Base-by-base conservation (phyloP, 30 jellyfish, hydroid and myxozoan genomes). In the Cassiopea andromeda region DNA sequence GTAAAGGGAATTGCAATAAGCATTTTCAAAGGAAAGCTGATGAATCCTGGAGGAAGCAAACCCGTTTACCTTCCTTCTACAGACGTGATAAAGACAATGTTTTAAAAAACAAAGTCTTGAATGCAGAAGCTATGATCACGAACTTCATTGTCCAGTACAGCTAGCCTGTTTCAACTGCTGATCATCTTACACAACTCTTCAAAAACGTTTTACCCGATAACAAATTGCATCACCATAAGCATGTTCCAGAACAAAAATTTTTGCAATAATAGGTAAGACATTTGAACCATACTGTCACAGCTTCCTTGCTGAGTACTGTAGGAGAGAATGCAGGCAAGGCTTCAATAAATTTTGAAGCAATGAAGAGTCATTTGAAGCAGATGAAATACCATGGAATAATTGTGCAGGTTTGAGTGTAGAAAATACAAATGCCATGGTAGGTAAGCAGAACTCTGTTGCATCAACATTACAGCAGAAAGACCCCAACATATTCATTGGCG, bases 1-100 rank as follows among this genome's bases (percentile, higher is more conserved):
- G 88, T 78, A 78, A 78, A 78, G 80, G 48, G 80, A 14, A 78
- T 78, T 27, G 88, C 18, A 78, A 78, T 54, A 78, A 78, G 79
- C 80, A 13, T 78, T 78, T 86, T 78, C 87, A 78, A 85, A 78
- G 1, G 84, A 85, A 78, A 78, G 13, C 88, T 78, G 88, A 78
- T 78, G 87, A 8, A 8, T 78, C 88, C 88, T 78, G 80, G 88
- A 78, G 79, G 88, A 78, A 78, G 60, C 85, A 78, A 0, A 19
- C 88, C 88, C 14, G 80, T 78, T 78, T 78, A 45, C 84, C 79
- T 46, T 78, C 88, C 9, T 48, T 78, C 44, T 57, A 78, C 43
- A 78, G 84, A 72, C 48, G 88, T 78, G 80, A 78, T 78, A 78
- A 77, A 54, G 81, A 78, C 44, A 27, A 78, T 27, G 80, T n/a